A percentile compares a stretch with the other conserved stretches of the same genome.
Evolutionary conservation across 2,888 invertebrate species (phyloP).

Genomic region (Tortrix viridana): DNA sequence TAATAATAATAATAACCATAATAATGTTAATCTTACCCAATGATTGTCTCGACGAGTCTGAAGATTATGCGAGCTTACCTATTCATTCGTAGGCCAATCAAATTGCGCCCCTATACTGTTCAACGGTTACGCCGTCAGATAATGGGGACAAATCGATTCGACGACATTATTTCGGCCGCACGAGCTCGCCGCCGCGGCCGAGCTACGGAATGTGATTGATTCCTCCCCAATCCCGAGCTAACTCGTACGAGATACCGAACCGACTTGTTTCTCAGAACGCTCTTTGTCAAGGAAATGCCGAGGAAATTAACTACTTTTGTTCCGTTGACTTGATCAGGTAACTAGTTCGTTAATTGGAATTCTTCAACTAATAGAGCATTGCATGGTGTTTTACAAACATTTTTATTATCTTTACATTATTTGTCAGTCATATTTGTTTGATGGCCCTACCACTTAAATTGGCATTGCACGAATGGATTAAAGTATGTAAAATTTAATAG

Average conservation of each 20-base stretch:
- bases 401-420: no score
- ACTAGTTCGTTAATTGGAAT: conserved; percentile 25
- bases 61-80: no score
- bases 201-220: conserved; percentile 49
- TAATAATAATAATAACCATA: no score
- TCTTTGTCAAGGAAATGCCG: conserved; percentile 33
- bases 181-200: conserved; percentile 8
- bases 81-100: no score
- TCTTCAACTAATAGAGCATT: neutral
- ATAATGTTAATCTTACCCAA: no score
- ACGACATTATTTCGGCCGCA: conserved; percentile 19
- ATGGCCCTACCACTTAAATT: no score
- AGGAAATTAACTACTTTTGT: conserved; percentile 41
- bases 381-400: neutral
- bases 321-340: conserved; percentile 37
- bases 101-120: neutral
- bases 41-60: no score
- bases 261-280: conserved; percentile 39
- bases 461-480: no score
- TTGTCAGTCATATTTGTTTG: no score
- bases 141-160: conserved; percentile 10
- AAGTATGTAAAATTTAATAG: no score
- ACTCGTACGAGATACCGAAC: conserved; percentile 41
- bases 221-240: conserved; percentile 49
- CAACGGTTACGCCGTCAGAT: neutral